Percentiles rank a stretch among this genome's conserved stretches.
Conservation (phyloP, 2,113 vertebrate genomes). For the Lates calcarifer region DNA sequence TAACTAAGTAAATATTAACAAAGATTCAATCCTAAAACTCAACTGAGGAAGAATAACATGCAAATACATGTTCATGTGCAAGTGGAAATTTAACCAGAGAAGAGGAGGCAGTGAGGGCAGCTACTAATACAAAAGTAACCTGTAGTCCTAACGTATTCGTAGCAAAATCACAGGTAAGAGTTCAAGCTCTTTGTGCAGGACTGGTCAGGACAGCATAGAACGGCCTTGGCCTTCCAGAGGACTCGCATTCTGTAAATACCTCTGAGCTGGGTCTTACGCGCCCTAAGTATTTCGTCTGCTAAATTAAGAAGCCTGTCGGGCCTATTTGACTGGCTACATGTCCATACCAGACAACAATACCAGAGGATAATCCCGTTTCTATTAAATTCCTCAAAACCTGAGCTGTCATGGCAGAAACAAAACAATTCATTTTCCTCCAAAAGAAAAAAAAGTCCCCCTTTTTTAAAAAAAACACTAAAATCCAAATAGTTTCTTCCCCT, state of each 20-base stretch:
- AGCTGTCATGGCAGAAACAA: neutral
- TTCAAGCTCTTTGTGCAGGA: neutral
- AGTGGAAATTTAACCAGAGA: neutral
- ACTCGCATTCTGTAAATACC: constrained; percentile 44
- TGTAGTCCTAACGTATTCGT: neutral
- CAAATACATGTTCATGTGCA: neutral
- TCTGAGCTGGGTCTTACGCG: constrained; percentile 15
- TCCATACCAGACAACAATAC: constrained; percentile 18
- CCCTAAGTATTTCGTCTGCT: constrained; percentile 8
- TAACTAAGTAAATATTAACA: constrained; percentile 9
- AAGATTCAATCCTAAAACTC: neutral
- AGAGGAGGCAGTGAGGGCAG: neutral
- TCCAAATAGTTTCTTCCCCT: neutral
- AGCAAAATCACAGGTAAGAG: neutral
- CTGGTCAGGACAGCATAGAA: neutral
- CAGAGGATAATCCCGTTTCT: constrained; percentile 37
- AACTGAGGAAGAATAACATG: neutral
- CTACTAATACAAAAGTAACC: neutral
- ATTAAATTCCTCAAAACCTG: constrained; percentile 29
- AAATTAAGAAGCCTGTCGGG: constrained; percentile 26
- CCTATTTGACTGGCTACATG: neutral
- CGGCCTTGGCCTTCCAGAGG: constrained; percentile 15
- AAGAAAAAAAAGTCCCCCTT: neutral
- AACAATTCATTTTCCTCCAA: neutral
- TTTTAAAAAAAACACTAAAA: neutral